These are phyloP conservation scores for Uromys caudimaculatus DNA, from an alignment of 2,797 vertebrate species.

Conservation along the genomic window DNA sequence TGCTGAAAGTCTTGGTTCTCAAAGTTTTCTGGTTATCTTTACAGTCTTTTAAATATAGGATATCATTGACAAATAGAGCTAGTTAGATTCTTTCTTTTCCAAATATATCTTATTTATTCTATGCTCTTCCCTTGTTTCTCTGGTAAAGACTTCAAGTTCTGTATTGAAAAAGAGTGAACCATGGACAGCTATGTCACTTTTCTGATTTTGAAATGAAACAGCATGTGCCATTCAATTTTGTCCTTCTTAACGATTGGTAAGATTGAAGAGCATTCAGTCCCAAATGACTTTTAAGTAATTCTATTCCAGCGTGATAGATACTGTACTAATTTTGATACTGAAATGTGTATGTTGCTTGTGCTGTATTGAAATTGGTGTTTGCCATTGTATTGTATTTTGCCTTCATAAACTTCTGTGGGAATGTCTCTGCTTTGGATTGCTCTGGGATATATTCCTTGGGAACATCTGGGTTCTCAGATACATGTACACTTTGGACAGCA, in stretches of 20 bases:
- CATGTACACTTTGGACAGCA: neutral
- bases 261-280: neutral
- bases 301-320: neutral
- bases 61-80: neutral
- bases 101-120: neutral
- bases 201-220: neutral
- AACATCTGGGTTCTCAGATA: constrained; percentile 24
- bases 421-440: neutral
- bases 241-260: too few relatives aligned
- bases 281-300: neutral
- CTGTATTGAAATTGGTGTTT: neutral
- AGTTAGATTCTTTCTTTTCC: neutral
- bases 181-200: neutral
- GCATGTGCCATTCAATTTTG: too few relatives aligned
- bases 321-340: neutral
- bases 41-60: neutral
- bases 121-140: neutral
- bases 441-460: neutral
- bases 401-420: neutral
- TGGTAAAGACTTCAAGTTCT: neutral
- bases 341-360: neutral
- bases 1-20: neutral
- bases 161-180: neutral
- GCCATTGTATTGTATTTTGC: neutral
- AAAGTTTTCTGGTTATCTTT: neutral